A percentile compares a stretch with the other conserved stretches of the same genome.
These are phyloP conservation scores for Calephelis perditalis DNA, from an alignment of 2,888 invertebrate genomes.

Conservation along the genomic window DNA sequence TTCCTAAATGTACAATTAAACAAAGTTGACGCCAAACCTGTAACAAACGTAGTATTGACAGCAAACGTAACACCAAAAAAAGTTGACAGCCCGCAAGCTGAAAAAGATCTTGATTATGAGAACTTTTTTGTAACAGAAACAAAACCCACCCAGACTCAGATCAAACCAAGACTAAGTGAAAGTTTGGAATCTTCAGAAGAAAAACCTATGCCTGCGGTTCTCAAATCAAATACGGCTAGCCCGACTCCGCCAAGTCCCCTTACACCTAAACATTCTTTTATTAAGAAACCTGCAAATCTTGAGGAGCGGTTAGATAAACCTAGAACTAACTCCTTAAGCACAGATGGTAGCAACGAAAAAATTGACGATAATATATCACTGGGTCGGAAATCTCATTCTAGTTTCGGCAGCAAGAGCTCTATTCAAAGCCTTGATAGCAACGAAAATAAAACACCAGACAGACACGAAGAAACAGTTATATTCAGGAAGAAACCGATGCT, in stretches of 20 bases:
- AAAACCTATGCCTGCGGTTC: conserved; percentile 30
- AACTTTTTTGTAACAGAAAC: conserved; percentile 43
- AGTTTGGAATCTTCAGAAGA: conserved; percentile 44
- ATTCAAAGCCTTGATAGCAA: conserved; percentile 69
- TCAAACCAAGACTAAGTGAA: conserved; percentile 49
- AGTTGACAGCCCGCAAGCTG: conserved; percentile 53
- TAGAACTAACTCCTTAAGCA: conserved; percentile 59
- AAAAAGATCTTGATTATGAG: conserved; percentile 52
- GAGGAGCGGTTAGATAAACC: conserved; percentile 68
- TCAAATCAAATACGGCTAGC: conserved; percentile 27
- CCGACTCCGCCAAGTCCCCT: conserved; percentile 54
- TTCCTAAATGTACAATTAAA: conserved; percentile 84
- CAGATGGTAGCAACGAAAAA: conserved; percentile 64
- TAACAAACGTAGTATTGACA: conserved; percentile 81
- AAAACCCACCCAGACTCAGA: conserved; percentile 42
- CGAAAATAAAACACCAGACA: conserved; percentile 58
- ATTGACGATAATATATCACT: conserved; percentile 68
- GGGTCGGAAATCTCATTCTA: conserved; percentile 67
- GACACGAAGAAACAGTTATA: conserved; percentile 70
- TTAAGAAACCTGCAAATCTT: conserved; percentile 76
- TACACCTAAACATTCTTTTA: conserved; percentile 69
- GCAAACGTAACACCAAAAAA: conserved; percentile 78
- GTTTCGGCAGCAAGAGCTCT: conserved; percentile 70
- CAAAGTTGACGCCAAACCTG: conserved; percentile 81
- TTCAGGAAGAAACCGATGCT: conserved; percentile 77